Evolutionary conservation across 1,140 invertebrate genomes (phyloP), one percentile per base, ranked within the genome.

Genomic region (Cylas formicarius): DNA sequence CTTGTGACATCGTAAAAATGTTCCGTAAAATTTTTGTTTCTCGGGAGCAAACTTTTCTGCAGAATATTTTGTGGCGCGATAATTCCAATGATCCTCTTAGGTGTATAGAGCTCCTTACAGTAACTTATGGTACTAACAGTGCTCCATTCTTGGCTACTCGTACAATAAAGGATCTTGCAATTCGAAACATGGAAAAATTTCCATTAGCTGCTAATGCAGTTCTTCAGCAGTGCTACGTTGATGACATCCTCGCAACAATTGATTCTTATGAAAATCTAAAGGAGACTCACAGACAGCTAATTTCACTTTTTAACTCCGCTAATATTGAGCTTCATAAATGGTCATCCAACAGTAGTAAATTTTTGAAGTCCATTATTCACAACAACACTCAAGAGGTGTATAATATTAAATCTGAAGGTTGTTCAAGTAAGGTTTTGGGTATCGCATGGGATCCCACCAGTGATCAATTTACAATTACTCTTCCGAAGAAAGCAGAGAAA

Each of bases 311-410:
- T 7, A 22, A 21, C 19, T 21, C 19, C 13, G 29, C 33, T 10
- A 33, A 35, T 7, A 45, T 46, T 19, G 0, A n/a, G 31, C 16
- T 41, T 10, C 48, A 50, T 19, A 45, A 45, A 22, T 46, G 36
- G 42, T 19, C n/a, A 13, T 46, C 43, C 10, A 45, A 50, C 19
- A 8, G 10, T 38, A n/a, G n/a, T n/a, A n/a, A n/a, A n/a, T n/a
- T n/a, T n/a, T n/a, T n/a, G n/a, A n/a, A n/a, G n/a, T n/a, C n/a
- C n/a, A n/a, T n/a, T n/a, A n/a, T n/a, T n/a, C n/a, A n/a, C n/a
- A n/a, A n/a, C n/a, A n/a, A n/a, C n/a, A n/a, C n/a, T n/a, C n/a
- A n/a, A n/a, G n/a, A n/a, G n/a, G n/a, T n/a, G n/a, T n/a, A n/a
- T n/a, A n/a, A n/a, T n/a, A n/a, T n/a, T n/a, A n/a, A n/a, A n/a